phyloP scores from a whole-genome alignment of 1,140 invertebrate species.

The Ostrea edulis region DNA sequence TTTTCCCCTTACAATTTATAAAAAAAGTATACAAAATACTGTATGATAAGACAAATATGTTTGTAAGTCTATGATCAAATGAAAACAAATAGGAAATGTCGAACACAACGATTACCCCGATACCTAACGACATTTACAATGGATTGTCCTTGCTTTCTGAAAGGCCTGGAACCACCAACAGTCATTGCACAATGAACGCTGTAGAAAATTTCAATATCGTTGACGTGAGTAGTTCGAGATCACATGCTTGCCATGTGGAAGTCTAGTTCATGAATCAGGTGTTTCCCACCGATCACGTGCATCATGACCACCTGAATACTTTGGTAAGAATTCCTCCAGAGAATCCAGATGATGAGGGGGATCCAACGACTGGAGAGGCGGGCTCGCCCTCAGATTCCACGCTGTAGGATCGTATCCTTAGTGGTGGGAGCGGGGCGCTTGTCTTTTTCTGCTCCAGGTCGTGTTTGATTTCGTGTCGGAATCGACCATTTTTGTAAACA shows the following conservation, averaged over 20 bases:
- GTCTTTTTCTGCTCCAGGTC: not conserved
- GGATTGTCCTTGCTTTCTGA: too few species aligned
- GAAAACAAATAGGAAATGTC: too few species aligned
- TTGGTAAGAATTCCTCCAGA: conserved; percentile 3
- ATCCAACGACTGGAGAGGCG: conserved; percentile 11
- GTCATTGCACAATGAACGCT: too few species aligned
- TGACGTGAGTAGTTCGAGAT: not conserved
- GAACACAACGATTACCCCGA: too few species aligned
- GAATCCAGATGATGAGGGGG: not conserved
- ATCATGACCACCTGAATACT: not conserved
- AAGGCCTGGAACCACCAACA: too few species aligned
- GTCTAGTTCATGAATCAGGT: conserved; percentile 16
- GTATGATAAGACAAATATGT: too few species aligned
- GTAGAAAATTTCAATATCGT: too few species aligned
- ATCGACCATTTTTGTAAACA: not conserved
- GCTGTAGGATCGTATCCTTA: not conserved
- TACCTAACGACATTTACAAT: too few species aligned
- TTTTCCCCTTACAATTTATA: too few species aligned
- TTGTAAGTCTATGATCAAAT: too few species aligned
- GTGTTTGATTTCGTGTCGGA: not conserved
- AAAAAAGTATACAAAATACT: too few species aligned
- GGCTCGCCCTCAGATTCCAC: not conserved
- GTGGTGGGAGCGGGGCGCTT: not conserved
- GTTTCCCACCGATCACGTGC: not conserved
- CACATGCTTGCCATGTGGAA: not conserved